These are phyloP conservation scores for Myrmophylax atrothorax DNA, from an alignment of 2,113 vertebrate genomes.

Conservation along the genomic window DNA sequence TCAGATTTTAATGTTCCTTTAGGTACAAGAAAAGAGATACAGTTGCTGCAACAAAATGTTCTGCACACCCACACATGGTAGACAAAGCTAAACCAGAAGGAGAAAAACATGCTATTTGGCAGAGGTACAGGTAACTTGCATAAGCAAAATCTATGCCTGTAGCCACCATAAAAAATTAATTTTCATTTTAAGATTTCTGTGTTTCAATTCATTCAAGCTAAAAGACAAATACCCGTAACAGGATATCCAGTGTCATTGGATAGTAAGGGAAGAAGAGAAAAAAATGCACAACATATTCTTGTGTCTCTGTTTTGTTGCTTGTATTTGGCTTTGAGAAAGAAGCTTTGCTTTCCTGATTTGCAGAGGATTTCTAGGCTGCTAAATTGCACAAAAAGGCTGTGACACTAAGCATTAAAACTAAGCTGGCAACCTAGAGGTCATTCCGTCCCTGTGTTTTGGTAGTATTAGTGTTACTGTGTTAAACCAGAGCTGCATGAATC, in stretches of 20 bases:
- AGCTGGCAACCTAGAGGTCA: neutral
- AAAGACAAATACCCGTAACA: neutral
- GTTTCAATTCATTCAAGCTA: neutral
- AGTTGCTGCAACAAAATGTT: neutral
- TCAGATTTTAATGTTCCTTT: neutral
- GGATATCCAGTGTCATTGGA: neutral
- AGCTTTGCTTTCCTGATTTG: neutral
- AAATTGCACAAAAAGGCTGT: neutral
- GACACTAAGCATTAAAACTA: neutral
- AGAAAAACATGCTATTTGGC: neutral
- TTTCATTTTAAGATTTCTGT: neutral
- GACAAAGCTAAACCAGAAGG: conserved; percentile 21
- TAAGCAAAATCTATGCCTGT: neutral
- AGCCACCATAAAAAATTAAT: neutral
- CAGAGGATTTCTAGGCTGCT: neutral
- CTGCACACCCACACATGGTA: neutral
- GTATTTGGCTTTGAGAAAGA: neutral
- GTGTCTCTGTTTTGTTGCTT: neutral
- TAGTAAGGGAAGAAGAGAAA: neutral
- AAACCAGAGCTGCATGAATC: neutral
- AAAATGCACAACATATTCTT: neutral
- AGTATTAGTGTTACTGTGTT: neutral
- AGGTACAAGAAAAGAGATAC: neutral
- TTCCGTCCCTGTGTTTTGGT: neutral
- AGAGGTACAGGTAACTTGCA: neutral